Conservation (phyloP, 1,140 invertebrate genomes). For the Triops longicaudatus region DNA sequence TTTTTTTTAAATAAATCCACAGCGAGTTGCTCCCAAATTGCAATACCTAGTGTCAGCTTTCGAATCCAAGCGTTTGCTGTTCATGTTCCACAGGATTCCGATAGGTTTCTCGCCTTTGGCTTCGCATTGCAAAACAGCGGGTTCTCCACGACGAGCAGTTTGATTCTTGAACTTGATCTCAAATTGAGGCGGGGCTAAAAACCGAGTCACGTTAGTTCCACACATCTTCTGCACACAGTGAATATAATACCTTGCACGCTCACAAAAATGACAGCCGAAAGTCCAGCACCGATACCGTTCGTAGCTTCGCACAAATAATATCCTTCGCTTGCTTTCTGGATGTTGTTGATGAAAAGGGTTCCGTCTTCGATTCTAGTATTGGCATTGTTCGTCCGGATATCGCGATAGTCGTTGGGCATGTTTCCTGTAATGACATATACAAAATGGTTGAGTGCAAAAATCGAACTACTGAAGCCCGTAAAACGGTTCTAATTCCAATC, state of each 20-base stretch:
- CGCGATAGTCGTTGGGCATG: slow-evolving; percentile 82
- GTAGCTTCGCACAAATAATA: slow-evolving; percentile 93
- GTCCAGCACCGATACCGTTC: slow-evolving; percentile 87
- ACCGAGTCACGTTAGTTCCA: not conserved
- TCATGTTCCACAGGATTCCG: slow-evolving; percentile 91
- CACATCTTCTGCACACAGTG: slow-evolving; percentile 17
- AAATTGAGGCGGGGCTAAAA: slow-evolving; percentile 79
- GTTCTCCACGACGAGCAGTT: slow-evolving; percentile 78
- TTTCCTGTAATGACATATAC: slow-evolving; percentile 52
- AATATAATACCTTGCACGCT: slow-evolving; percentile 70
- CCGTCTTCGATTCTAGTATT: slow-evolving; percentile 85
- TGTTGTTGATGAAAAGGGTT: slow-evolving; percentile 75
- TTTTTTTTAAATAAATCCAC: no score
- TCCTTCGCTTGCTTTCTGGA: slow-evolving; percentile 84
- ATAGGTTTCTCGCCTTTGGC: slow-evolving; percentile 95
- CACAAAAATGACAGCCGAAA: slow-evolving; percentile 85
- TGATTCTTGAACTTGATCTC: slow-evolving; percentile 84
- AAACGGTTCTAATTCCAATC: not conserved
- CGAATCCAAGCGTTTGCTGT: slow-evolving; percentile 79
- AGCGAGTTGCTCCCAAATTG: not conserved
- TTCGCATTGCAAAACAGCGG: slow-evolving; percentile 85
- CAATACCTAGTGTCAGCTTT: slow-evolving; percentile 58
- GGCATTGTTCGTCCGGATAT: slow-evolving; percentile 77
- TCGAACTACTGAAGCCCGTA: not conserved
- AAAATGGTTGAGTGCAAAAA: slow-evolving; percentile 5